Conservation (phyloP, 2,888 invertebrate genomes). For the Drosophila multiciliata region DNA sequence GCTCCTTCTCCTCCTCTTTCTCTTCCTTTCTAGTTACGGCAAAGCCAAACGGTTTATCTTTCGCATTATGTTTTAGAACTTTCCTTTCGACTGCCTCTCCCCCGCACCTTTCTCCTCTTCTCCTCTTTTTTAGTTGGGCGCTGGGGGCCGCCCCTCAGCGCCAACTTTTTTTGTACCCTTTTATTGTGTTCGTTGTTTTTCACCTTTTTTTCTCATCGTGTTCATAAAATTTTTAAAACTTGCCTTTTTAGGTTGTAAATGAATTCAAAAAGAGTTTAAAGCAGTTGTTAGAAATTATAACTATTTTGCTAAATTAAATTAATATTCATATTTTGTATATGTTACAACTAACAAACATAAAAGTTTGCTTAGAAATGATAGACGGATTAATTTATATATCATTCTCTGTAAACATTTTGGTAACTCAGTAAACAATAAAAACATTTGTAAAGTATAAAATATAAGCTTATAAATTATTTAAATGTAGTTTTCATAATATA, state of each 20-base stretch:
- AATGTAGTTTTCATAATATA: background rate
- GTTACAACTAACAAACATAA: background rate
- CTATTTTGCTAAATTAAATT: background rate
- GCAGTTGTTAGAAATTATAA: no score
- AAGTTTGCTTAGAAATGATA: background rate
- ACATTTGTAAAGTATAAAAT: background rate
- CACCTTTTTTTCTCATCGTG: constrained; percentile 1
- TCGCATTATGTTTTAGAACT: constrained; percentile 60
- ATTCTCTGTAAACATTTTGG: background rate
- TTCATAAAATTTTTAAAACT: background rate
- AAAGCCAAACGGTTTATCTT: constrained; percentile 47
- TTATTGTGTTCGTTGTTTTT: background rate
- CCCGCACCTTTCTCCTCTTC: background rate
- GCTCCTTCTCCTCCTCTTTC: background rate
- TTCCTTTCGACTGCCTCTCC: background rate
- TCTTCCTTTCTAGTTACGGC: constrained; percentile 5
- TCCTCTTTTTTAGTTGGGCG: background rate
- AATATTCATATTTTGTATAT: background rate
- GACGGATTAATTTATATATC: background rate
- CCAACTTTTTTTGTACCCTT: constrained; percentile 20
- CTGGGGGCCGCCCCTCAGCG: constrained; percentile 17
- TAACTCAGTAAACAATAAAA: background rate
- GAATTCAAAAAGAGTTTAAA: background rate
- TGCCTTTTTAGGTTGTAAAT: background rate
- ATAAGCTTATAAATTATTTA: background rate